Conservation (phyloP, 2,888 invertebrate genomes). For the Chelonus formosanus region DNA sequence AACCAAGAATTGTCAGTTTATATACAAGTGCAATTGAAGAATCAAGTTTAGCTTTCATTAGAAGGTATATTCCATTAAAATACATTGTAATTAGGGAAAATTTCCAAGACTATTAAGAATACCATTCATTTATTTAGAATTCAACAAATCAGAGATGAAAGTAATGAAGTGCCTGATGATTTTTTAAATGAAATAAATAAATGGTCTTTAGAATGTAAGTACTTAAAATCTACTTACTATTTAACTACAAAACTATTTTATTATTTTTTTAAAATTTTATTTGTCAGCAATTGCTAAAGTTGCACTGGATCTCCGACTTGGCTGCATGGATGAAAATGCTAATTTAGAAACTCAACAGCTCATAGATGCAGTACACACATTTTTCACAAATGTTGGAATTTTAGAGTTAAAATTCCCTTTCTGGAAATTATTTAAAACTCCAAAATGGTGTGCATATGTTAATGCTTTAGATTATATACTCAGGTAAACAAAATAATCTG, state of each 20-base stretch:
- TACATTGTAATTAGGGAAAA: no score
- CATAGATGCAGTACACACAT: constrained; percentile 74
- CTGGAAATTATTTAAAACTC: constrained; percentile 74
- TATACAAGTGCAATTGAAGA: constrained; percentile 76
- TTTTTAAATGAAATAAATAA: constrained; percentile 79
- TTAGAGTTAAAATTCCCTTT: constrained; percentile 74
- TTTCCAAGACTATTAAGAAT: constrained; percentile 30
- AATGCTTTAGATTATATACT: constrained; percentile 75
- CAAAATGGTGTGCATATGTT: constrained; percentile 72
- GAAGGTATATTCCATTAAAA: constrained; percentile 65
- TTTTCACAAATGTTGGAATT: constrained; percentile 73
- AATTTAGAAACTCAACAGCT: constrained; percentile 70
- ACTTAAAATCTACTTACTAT: constrained; percentile 18
- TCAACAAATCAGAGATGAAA: constrained; percentile 67
- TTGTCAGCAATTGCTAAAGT: constrained; percentile 72
- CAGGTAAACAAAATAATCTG: constrained; percentile 65
- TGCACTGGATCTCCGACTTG: constrained; percentile 73
- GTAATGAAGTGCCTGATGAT: constrained; percentile 72
- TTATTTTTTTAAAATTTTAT: constrained; percentile 9
- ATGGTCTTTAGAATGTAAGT: constrained; percentile 83
- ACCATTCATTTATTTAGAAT: constrained; percentile 62
- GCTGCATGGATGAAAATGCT: constrained; percentile 70
- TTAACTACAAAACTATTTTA: not conserved
- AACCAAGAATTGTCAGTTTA: constrained; percentile 76
- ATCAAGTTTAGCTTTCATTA: constrained; percentile 76